Evolutionary conservation across 2,888 invertebrate genomes (phyloP).

Genomic region (Lamproptera curius): DNA sequence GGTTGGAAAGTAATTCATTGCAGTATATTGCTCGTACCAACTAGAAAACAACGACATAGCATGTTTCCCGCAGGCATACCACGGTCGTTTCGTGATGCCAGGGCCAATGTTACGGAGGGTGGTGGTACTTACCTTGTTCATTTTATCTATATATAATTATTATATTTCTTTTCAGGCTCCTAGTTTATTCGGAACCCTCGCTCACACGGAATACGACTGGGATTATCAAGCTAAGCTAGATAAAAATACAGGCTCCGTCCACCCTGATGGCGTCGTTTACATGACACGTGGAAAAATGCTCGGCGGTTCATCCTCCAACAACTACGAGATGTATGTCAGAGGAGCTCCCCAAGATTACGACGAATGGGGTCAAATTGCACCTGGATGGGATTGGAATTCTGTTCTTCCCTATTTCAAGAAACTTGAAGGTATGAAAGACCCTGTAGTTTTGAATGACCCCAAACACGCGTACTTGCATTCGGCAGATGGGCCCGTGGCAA

Average conservation of each 20-base stretch:
- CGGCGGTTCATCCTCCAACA: conserved; percentile 38
- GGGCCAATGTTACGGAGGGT: no score
- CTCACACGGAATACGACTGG: conserved; percentile 37
- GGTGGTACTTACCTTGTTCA: not conserved
- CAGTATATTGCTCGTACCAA: no score
- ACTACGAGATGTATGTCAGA: conserved; percentile 37
- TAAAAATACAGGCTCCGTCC: conserved; percentile 31
- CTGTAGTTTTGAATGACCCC: conserved; percentile 28
- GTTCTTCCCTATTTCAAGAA: conserved; percentile 40
- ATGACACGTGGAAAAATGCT: conserved; percentile 40
- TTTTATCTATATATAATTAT: not conserved
- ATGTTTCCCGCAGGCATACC: no score
- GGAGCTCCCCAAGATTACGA: conserved; percentile 40
- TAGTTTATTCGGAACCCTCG: conserved; percentile 32
- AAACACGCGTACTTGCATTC: conserved; percentile 35
- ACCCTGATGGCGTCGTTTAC: conserved; percentile 29
- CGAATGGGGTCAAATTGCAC: conserved; percentile 34
- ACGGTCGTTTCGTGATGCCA: no score
- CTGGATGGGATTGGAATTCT: conserved; percentile 39
- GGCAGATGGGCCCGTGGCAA: conserved; percentile 33
- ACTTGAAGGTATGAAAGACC: conserved; percentile 38
- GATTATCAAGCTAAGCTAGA: conserved; percentile 34
- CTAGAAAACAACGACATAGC: no score
- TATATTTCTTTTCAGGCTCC: conserved; percentile 33
- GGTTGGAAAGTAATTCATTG: no score